Evolutionary conservation across 2,888 invertebrate species (phyloP), one percentile per base, ranked within the genome.

Genomic region (Macrosoma leucophasiata): DNA sequence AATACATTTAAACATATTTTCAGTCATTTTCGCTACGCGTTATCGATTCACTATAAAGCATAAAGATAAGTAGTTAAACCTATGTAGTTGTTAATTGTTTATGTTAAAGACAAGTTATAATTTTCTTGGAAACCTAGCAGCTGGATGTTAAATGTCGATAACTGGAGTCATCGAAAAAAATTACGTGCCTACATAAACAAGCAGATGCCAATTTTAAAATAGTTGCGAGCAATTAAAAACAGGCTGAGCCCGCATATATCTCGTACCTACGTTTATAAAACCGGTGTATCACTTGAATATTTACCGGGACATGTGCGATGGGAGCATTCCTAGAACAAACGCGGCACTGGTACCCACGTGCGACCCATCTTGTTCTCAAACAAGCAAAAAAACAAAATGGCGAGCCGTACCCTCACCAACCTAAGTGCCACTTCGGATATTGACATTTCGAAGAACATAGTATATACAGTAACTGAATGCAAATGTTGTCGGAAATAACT

Each of bases 291-390:
- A 28, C 27, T 39, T 36, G 43, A 33, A 43, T 30, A 41, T 35
- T 42, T 44, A 39, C 40, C 45, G 47, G 53, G 63, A 57, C 79
- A 73, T 76, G 62, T 73, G 76, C 56, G 55, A 44, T 52, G 50
- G 43, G 46, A 48, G 56, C 56, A 53, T 78, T 81, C 78, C 65
- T 73, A 78, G 77, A 78, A 79, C 58, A 61, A 62, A 49, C 48
- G 48, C 40, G 44, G 46, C 40, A 48, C 34, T 48, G 38, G n/a
- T n/a, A n/a, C n/a, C 67, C 74, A 79, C 67, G 64, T 76, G 77
- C 57, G 50, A 34, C 45, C 50, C 70, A 74, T 66, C 62, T 69
- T 73, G 48, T 44, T 33, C 33, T 35, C 31, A 35, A 36, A 29
- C 38, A 10, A 49, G 52, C 59, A 68, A 68, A 67, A 71, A 62